Evolutionary conservation across 2,888 invertebrate genomes (phyloP).

Genomic region (Eutolmus rufibarbis): DNA sequence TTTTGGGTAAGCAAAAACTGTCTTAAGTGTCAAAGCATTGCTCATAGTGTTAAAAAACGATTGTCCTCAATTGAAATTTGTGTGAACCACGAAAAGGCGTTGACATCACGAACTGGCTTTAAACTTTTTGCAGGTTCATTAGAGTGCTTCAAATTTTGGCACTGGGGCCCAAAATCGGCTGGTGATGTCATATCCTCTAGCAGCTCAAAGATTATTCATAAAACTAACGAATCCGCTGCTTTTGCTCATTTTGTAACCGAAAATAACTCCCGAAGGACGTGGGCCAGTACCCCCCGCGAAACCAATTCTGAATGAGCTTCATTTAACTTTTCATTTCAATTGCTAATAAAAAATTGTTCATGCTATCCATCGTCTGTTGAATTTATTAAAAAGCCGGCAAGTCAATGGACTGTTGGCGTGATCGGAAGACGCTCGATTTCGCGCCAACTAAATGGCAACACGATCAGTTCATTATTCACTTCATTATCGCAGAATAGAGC

Average conservation of each 20-base stretch:
- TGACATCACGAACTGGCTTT: neutral
- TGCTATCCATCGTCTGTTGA: neutral
- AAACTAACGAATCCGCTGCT: neutral
- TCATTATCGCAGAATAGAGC: neutral
- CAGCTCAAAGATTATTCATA: neutral
- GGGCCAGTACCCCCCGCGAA: neutral
- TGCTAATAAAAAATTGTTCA: conserved; percentile 10
- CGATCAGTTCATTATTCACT: neutral
- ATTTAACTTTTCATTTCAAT: conserved; percentile 16
- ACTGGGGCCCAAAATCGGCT: neutral
- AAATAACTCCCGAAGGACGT: conserved; percentile 14
- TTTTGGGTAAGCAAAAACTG: neutral
- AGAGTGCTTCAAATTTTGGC: neutral
- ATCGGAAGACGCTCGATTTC: neutral
- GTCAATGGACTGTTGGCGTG: neutral
- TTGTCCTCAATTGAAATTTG: neutral
- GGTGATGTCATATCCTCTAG: neutral
- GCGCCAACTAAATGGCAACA: neutral
- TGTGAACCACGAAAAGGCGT: neutral
- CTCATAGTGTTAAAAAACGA: neutral
- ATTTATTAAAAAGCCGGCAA: neutral
- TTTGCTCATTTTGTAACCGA: neutral
- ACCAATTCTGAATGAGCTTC: neutral
- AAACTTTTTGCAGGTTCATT: neutral
- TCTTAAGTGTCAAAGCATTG: neutral